phyloP scores from a whole-genome alignment of 2,888 invertebrate species.

The Vannuccia rotundouncinata region DNA sequence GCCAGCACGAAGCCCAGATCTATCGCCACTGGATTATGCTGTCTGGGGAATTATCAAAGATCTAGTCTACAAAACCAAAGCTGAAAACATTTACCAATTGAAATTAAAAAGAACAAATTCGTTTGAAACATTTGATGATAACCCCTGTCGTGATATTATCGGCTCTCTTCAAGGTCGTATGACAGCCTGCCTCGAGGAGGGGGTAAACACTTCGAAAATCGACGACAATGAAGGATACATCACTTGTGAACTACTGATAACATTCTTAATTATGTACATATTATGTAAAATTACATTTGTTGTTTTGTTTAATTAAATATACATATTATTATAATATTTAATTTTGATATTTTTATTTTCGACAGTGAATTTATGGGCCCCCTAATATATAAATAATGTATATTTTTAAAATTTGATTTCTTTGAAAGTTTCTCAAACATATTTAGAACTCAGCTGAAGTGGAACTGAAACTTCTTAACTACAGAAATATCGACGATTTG shows the following conservation, averaged over 20 bases:
- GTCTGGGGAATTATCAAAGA: conserved; percentile 19
- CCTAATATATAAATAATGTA: no score
- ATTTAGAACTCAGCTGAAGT: no score
- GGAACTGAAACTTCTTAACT: no score
- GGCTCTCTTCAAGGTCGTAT: conserved; percentile 13
- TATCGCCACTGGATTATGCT: conserved; percentile 19
- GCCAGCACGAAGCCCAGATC: conserved; percentile 5
- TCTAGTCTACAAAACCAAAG: conserved; percentile 3
- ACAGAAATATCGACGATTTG: no score
- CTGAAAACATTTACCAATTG: conserved; percentile 15
- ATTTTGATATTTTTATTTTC: no score
- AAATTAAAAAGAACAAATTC: conserved; percentile 8
- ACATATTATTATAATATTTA: no score
- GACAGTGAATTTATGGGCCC: no score
- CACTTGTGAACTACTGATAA: conserved; percentile 5
- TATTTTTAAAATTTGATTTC: no score
- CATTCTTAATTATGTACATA: conserved; percentile 2
- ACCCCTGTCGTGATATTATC: conserved; percentile 17
- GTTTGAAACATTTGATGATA: not conserved
- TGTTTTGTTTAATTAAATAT: no score
- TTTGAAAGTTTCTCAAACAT: no score
- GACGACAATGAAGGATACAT: not conserved
- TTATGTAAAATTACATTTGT: conserved; percentile 3
- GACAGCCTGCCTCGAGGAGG: conserved; percentile 2
- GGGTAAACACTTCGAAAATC: conserved; percentile 22